phyloP scores from a whole-genome alignment of 2,113 vertebrate species.

The Nycticebus coucang region DNA sequence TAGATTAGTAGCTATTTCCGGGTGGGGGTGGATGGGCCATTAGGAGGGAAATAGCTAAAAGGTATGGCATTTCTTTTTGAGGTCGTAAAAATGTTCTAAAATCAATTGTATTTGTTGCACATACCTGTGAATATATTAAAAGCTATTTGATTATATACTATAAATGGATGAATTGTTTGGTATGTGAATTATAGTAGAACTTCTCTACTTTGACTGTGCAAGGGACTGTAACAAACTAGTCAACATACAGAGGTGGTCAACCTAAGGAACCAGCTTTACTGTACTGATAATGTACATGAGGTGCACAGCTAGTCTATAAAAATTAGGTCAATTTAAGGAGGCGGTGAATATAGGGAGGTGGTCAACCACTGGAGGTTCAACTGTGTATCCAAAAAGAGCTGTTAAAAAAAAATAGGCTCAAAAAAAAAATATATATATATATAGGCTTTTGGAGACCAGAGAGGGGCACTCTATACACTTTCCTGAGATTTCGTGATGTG shows the following conservation, averaged over 20 bases:
- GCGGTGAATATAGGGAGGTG: no score
- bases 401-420: not conserved
- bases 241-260: no score
- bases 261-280: no score
- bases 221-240: no score
- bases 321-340: no score
- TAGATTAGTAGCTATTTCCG: not conserved
- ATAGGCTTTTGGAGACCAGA: not conserved
- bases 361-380: no score
- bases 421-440: no score
- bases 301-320: no score
- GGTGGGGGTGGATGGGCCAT: not conserved
- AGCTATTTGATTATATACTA: not conserved
- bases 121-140: not conserved
- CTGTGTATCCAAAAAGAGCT: not conserved
- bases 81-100: not conserved
- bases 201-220: no score
- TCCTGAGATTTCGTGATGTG: not conserved
- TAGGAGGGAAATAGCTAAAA: not conserved
- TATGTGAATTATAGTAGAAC: not conserved
- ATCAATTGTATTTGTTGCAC: not conserved
- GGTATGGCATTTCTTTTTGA: not conserved
- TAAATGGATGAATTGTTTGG: not conserved
- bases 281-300: no score
- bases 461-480: not conserved